Conservation (phyloP, 2,888 invertebrate genomes). For the Pterostichus madidus region DNA sequence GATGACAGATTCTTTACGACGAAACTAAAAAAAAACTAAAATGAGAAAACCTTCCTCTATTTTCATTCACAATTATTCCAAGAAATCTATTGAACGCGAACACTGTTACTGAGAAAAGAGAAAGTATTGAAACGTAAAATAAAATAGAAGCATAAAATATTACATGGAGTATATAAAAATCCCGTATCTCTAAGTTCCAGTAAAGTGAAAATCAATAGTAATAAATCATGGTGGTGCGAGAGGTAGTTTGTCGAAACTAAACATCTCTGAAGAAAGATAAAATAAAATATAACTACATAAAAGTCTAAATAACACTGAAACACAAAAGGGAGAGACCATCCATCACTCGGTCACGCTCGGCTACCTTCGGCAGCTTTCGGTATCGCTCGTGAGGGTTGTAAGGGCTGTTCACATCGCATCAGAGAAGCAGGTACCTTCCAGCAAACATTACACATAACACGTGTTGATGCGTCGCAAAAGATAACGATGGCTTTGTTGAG, state of each 20-base stretch:
- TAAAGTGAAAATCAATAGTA: conserved; percentile 52
- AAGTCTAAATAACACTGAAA: conserved; percentile 59
- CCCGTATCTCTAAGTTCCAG: conserved; percentile 24
- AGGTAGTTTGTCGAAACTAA: conserved; percentile 64
- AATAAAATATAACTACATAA: conserved; percentile 65
- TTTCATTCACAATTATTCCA: conserved; percentile 24
- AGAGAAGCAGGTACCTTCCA: conserved; percentile 3
- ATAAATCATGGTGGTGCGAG: conserved; percentile 54
- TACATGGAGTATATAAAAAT: not conserved
- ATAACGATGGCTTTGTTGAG: conserved; percentile 26
- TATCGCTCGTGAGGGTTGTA: not conserved
- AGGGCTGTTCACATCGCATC: conserved; percentile 39
- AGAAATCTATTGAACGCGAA: not conserved
- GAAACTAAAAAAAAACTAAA: conserved; percentile 12
- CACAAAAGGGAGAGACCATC: conserved; percentile 45
- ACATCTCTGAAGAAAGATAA: conserved; percentile 58
- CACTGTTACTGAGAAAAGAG: not conserved
- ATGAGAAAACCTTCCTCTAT: not conserved
- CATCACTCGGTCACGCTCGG: conserved; percentile 41
- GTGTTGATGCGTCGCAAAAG: conserved; percentile 8
- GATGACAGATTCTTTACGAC: conserved; percentile 28
- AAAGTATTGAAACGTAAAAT: not conserved
- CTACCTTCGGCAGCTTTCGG: conserved; percentile 12
- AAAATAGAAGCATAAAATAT: not conserved
- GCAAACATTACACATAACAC: conserved; percentile 42